These are phyloP conservation scores for Leptoteleia sp. DNA, from an alignment of 1,140 invertebrate species.

Conservation along the genomic window DNA sequence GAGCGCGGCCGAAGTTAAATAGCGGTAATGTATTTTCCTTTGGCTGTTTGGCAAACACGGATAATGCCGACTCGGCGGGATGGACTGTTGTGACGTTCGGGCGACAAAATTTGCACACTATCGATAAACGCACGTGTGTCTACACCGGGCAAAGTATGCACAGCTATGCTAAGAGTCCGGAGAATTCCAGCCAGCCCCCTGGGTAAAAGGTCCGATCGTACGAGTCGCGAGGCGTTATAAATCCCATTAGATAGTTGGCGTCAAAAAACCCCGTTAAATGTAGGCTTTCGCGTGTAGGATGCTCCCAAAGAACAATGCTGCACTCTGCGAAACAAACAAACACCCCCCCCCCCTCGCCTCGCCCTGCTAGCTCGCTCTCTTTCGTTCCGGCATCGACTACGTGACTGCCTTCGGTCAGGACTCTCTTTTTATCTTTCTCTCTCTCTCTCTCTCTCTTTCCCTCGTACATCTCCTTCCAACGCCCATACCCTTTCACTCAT, in stretches of 20 bases:
- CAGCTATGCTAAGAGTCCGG: slow-evolving; percentile 38
- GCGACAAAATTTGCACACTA: slow-evolving; percentile 60
- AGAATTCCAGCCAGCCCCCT: slow-evolving; percentile 39
- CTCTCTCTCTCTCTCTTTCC: neutral
- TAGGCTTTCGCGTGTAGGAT: slow-evolving; percentile 65
- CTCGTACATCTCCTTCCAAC: slow-evolving; percentile 18
- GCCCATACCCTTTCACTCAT: slow-evolving; percentile 1
- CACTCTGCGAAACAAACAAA: slow-evolving; percentile 70
- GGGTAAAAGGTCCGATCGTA: slow-evolving; percentile 48
- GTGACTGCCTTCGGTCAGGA: slow-evolving; percentile 57
- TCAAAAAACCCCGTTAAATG: slow-evolving; percentile 75
- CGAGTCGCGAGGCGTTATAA: slow-evolving; percentile 68
- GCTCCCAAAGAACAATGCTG: slow-evolving; percentile 69
- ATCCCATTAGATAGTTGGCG: slow-evolving; percentile 75
- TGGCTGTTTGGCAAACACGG: slow-evolving; percentile 21
- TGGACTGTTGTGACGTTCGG: slow-evolving; percentile 39
- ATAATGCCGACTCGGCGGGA: slow-evolving; percentile 8
- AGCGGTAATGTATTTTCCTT: slow-evolving; percentile 2
- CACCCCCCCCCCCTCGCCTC: too few species aligned
- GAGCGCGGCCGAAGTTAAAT: slow-evolving; percentile 1
- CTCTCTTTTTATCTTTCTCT: neutral
- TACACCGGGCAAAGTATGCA: slow-evolving; percentile 42
- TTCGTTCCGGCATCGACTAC: slow-evolving; percentile 49
- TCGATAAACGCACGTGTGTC: slow-evolving; percentile 59
- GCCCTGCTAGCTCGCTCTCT: slow-evolving; percentile 31